Evolutionary conservation across 1,140 invertebrate species (phyloP), one percentile per base, ranked within the genome.

Genomic region (Diplogasteroides magnus): DNA sequence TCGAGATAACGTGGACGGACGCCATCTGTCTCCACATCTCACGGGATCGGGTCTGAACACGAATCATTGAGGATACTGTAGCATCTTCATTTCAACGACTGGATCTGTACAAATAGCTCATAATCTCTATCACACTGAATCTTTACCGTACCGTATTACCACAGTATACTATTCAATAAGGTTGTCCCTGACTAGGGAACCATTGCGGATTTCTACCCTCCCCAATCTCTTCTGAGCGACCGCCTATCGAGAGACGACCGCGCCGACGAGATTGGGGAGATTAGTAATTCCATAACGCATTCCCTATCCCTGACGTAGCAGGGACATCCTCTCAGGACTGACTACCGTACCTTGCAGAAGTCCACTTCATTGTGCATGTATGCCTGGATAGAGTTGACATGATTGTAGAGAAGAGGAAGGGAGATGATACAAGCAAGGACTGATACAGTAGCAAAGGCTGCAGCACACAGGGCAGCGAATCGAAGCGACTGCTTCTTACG

Each of bases 291-390:
- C n/a, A n/a, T n/a, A n/a, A n/a, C n/a, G n/a, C n/a, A n/a, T n/a
- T n/a, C n/a, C n/a, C n/a, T n/a, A n/a, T n/a, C n/a, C n/a, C n/a
- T n/a, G n/a, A n/a, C n/a, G n/a, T n/a, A n/a, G n/a, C n/a, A n/a
- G n/a, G n/a, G n/a, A n/a, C n/a, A n/a, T n/a, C n/a, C n/a, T n/a
- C n/a, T n/a, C n/a, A 11, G 25, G 0, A 6, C 1, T 26, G 28
- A 48, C 26, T 23, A 56, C 29, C 64, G 64, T 15, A 81, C 80
- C 76, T 81, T 81, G 65, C 80, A 81, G 65, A 81, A 81, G 28
- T 83, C 81, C 2, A 83, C 81, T 71, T 81, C 80, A 64, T 82
- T 83, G 37, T 82, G 79, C 80, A 81, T 81, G 60, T 74, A 83
- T 14, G 80, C 78, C 64, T 82, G 80, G 29, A 81, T 77, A 27